These are phyloP conservation scores for Brachyptera putata DNA, from an alignment of 2,888 invertebrate genomes.

Conservation along the genomic window DNA sequence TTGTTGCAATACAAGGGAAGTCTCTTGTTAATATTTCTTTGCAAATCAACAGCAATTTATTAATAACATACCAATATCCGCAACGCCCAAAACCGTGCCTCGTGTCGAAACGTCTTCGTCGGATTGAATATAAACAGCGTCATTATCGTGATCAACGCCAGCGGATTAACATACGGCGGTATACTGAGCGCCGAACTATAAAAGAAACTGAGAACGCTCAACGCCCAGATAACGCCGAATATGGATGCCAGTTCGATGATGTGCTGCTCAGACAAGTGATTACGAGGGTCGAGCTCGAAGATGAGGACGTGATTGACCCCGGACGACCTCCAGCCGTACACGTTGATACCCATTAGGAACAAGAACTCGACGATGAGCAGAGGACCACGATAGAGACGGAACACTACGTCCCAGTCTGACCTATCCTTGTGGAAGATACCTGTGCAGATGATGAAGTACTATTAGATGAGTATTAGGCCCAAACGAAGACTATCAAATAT, in stretches of 20 bases:
- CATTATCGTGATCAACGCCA: slow-evolving; percentile 64
- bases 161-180: slow-evolving; percentile 71
- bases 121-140: slow-evolving; percentile 71
- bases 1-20: too few relatives aligned
- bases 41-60: too few relatives aligned
- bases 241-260: slow-evolving; percentile 71
- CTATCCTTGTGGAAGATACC: slow-evolving; percentile 51
- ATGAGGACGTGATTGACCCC: slow-evolving; percentile 82
- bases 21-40: too few relatives aligned
- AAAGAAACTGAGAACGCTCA: slow-evolving; percentile 64
- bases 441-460: slow-evolving; percentile 36
- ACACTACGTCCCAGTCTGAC: slow-evolving; percentile 62
- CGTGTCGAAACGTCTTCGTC: slow-evolving; percentile 66
- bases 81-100: slow-evolving; percentile 72
- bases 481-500: too few relatives aligned
- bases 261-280: slow-evolving; percentile 72
- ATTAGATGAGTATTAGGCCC: too few relatives aligned
- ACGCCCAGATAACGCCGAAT: slow-evolving; percentile 71
- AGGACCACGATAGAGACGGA: slow-evolving; percentile 74
- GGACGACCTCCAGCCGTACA: slow-evolving; percentile 75
- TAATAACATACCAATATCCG: slow-evolving; percentile 56
- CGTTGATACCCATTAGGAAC: slow-evolving; percentile 74
- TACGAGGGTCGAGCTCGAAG: slow-evolving; percentile 75
- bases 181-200: slow-evolving; percentile 61
- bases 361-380: slow-evolving; percentile 70